phyloP scores from a whole-genome alignment of 1,140 invertebrate genomes.

The Pseudomyrmex gracilis region DNA sequence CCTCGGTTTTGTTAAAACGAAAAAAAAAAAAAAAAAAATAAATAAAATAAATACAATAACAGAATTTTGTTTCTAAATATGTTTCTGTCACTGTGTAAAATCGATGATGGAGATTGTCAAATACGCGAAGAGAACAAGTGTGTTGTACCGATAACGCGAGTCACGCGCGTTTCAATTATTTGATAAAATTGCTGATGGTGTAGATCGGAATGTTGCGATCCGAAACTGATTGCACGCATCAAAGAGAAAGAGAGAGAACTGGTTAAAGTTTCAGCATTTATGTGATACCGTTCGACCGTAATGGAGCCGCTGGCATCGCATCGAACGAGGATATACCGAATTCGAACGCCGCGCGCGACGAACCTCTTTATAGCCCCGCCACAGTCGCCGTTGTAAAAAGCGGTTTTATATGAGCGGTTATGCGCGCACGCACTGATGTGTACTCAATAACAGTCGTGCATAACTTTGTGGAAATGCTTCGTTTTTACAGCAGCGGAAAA shows the following conservation, averaged over 20 bases:
- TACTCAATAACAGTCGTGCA: conserved; percentile 13
- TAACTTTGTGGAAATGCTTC: conserved; percentile 17
- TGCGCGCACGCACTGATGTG: conserved; percentile 33
- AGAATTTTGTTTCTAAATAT: conserved; percentile 33
- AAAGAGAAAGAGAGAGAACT: conserved; percentile 11
- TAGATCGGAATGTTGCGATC: not conserved
- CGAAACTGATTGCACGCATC: not conserved
- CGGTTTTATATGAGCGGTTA: conserved; percentile 33
- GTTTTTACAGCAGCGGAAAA: conserved; percentile 37
- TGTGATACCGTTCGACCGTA: conserved; percentile 20
- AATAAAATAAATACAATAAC: not conserved
- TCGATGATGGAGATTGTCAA: conserved; percentile 17
- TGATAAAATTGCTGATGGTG: conserved; percentile 26
- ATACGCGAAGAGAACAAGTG: not conserved
- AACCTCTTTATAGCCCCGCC: conserved; percentile 27
- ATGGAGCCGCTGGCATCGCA: conserved; percentile 15
- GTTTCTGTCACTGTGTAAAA: not conserved
- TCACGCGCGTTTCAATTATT: conserved; percentile 44
- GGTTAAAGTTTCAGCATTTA: conserved; percentile 40
- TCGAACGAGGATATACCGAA: conserved; percentile 15
- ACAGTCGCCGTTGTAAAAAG: conserved; percentile 28
- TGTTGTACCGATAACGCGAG: conserved; percentile 11
- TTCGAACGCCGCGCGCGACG: not conserved
- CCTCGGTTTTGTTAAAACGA: not conserved
- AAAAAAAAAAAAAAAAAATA: too few relatives aligned